Percentiles rank a stretch among this genome's conserved stretches.
These are phyloP conservation scores for Drosophila neocordata DNA, from an alignment of 1,140 invertebrate genomes.

Conservation along the genomic window DNA sequence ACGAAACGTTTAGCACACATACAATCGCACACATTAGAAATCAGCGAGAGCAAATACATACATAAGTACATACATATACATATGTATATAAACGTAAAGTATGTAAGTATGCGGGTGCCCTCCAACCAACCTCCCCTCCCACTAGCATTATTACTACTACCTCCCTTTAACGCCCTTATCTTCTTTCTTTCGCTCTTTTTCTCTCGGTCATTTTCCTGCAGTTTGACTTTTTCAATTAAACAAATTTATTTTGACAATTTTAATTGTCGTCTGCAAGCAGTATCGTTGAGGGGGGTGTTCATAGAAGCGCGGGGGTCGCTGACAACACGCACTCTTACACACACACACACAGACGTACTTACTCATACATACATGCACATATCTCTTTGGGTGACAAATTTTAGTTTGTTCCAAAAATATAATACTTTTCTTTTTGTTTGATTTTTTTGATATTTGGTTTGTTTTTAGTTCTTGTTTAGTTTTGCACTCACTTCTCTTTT, in stretches of 20 bases:
- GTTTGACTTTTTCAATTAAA: conserved; percentile 9
- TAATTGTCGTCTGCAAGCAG: conserved; percentile 9
- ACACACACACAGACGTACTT: conserved; percentile 3
- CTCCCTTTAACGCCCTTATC: conserved; percentile 1
- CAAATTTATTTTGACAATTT: conserved; percentile 18
- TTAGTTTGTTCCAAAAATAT: conserved; percentile 14
- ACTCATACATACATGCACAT: neutral
- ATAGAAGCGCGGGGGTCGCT: conserved; percentile 1
- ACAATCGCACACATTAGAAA: conserved; percentile 14
- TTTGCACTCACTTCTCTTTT: conserved; percentile 29
- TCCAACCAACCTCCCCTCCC: conserved; percentile 7
- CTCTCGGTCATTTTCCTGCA: conserved; percentile 3
- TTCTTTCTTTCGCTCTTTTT: conserved; percentile 14
- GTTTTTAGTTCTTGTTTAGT: conserved; percentile 30
- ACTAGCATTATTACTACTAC: neutral
- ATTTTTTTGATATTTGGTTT: conserved; percentile 1
- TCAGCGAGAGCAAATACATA: conserved; percentile 2
- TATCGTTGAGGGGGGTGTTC: conserved; percentile 5
- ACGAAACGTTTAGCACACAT: conserved; percentile 15
- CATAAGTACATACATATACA: neutral
- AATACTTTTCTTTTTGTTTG: conserved; percentile 13
- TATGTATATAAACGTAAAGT: conserved; percentile 8
- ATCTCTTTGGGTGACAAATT: conserved; percentile 14
- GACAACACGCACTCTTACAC: conserved; percentile 12
- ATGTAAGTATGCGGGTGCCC: conserved; percentile 39